A percentile compares a stretch with the other conserved stretches of the same genome.
Conservation (phyloP, 2,113 vertebrate genomes). For the Hucho hucho region DNA sequence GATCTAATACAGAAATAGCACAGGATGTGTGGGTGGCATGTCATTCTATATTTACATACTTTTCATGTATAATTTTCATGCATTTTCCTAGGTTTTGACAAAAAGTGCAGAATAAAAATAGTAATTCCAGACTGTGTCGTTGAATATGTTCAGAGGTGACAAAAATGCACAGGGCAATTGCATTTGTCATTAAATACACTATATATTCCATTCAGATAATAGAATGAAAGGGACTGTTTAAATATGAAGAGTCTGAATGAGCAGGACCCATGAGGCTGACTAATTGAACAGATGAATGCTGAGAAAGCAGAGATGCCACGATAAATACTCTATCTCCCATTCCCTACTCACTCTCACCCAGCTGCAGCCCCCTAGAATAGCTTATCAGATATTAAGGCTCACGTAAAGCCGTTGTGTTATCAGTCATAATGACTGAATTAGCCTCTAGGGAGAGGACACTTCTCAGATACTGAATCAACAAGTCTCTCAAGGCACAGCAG, state of each 20-base stretch:
- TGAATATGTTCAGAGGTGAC: too few relatives aligned
- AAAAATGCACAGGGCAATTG: too few relatives aligned
- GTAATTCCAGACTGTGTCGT: too few relatives aligned
- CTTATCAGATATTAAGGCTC: slow-evolving; percentile 69
- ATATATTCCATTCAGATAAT: slow-evolving; percentile 17
- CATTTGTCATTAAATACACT: background rate
- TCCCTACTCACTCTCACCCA: slow-evolving; percentile 40
- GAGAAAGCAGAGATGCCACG: slow-evolving; percentile 54
- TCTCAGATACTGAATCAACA: slow-evolving; percentile 44
- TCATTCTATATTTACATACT: too few relatives aligned
- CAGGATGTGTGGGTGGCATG: too few relatives aligned
- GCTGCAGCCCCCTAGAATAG: slow-evolving; percentile 56
- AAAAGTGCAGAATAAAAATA: too few relatives aligned
- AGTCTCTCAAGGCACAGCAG: slow-evolving; percentile 35
- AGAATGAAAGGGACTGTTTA: slow-evolving; percentile 49
- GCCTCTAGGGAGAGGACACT: slow-evolving; percentile 45
- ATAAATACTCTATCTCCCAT: slow-evolving; percentile 70
- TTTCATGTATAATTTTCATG: too few relatives aligned
- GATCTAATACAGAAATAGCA: too few relatives aligned
- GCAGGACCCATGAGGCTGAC: slow-evolving; percentile 35
- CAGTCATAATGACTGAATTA: slow-evolving; percentile 52
- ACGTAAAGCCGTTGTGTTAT: slow-evolving; percentile 63
- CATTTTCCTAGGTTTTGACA: too few relatives aligned
- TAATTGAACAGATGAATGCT: slow-evolving; percentile 71
- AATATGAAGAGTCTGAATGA: slow-evolving; percentile 60